Base-by-base conservation (phyloP, 2,797 vertebrate species). In the Gobionotothen gibberifrons region DNA sequence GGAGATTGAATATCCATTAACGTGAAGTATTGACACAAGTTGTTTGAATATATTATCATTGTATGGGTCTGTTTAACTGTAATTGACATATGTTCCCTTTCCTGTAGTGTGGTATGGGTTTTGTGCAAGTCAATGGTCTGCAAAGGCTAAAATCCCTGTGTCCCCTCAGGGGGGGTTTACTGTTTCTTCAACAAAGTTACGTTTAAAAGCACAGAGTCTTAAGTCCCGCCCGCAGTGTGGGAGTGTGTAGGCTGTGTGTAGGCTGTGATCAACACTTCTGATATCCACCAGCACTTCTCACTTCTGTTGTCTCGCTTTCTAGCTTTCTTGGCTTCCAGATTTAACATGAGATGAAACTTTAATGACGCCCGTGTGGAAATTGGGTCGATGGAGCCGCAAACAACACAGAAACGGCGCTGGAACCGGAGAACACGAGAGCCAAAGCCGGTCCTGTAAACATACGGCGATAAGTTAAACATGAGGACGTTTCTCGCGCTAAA, bases 341-440 rank as follows among this genome's bases (percentile, higher is more conserved):
- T 81, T 67, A 56, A 82, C 75, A 86, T 80, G 72, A 81, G 74
- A 87, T 85, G 42, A 86, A 86, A 89, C 66, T 85, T 88, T 83
- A 79, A 89, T 81, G 82, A 76, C 76, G 13, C 51, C 56, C 17
- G 1, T 49, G 72, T 70, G 64, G 74, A 74, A 81, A 73, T 9
- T 65, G 74, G 83, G 78, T 83, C 67, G 51, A 65, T 9, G 74
- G 74, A 76, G 77, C 26, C 9, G 8, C 52, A 16, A 71, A 68
- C 48, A 26, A 56, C 39, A 44, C 7, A 39, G 71, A 36, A 56
- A 44, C 56, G 22, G 29, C 0, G 0, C 40, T 22, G 52, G 64
- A 69, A 36, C 32, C 8, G 32, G 32, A 36, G 6, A 9, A 64
- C 15, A 72, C 19, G 58, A 51, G 32, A 21, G 69, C 0, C 0